A percentile compares a stretch with the other conserved stretches of the same genome.
phyloP scores from a whole-genome alignment of 2,797 vertebrate species.

The Sebastes kiyomatsui region DNA sequence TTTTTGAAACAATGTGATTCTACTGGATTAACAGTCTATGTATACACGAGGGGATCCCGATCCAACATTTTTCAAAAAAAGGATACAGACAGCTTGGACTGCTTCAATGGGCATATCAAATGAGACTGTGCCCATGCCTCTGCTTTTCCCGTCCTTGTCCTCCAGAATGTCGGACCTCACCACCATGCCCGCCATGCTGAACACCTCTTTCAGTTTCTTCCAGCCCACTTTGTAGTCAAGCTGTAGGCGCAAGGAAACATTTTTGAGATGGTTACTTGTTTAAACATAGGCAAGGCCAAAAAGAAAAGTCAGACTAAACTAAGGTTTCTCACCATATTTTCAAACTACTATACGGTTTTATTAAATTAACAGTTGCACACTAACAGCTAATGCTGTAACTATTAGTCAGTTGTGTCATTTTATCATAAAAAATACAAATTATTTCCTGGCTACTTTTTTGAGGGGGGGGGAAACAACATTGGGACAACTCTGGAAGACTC shows the following conservation, averaged over 20 bases:
- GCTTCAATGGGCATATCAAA: slow-evolving; percentile 98
- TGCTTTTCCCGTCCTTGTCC: slow-evolving; percentile 97
- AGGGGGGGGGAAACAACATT: rapidly evolving
- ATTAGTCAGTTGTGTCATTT: neutral
- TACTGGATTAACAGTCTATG: neutral
- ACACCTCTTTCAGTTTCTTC: slow-evolving; percentile 99
- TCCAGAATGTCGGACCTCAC: slow-evolving; percentile 93
- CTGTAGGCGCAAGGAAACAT: slow-evolving; percentile 70
- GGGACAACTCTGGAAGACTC: slow-evolving; percentile 55
- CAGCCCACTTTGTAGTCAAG: slow-evolving; percentile 98
- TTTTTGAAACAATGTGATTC: neutral
- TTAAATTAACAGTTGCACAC: neutral
- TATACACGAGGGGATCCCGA: neutral
- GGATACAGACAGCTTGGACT: slow-evolving; percentile 99
- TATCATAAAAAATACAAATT: neutral
- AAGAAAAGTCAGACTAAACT: neutral
- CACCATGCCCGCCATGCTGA: slow-evolving; percentile 94
- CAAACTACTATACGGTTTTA: neutral
- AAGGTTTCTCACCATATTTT: neutral
- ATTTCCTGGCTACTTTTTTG: neutral
- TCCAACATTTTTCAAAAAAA: slow-evolving; percentile 65
- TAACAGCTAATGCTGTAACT: neutral
- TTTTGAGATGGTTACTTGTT: neutral
- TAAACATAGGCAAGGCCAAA: neutral
- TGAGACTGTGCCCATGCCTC: slow-evolving; percentile 96